Conservation (phyloP, 2,797 vertebrate species). For the Chelidonichthys spinosus region DNA sequence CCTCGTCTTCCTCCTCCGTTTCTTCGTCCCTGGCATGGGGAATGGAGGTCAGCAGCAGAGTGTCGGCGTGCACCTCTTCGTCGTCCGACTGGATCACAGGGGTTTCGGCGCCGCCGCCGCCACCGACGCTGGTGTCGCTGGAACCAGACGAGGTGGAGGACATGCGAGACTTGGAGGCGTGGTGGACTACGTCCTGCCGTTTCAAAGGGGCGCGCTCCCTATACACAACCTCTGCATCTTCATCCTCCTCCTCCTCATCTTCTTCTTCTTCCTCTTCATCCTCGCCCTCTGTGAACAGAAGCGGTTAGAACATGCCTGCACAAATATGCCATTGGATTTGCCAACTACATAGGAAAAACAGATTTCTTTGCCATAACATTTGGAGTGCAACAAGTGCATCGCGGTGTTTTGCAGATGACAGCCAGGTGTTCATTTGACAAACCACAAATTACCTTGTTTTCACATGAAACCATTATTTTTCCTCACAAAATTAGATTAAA, state of each 20-base stretch:
- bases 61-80: conserved; percentile 88
- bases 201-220: conserved; percentile 81
- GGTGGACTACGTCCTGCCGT: conserved; percentile 57
- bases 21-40: conserved; percentile 75
- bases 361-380: too few species aligned
- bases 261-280: conserved; percentile 71
- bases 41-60: conserved; percentile 74
- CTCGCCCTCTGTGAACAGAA: conserved; percentile 59
- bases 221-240: conserved; percentile 76
- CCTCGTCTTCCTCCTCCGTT: conserved; percentile 77
- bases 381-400: too few species aligned
- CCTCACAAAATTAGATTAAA: too few species aligned
- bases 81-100: conserved; percentile 92
- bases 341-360: too few species aligned
- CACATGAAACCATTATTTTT: too few species aligned
- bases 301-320: conserved; percentile 7
- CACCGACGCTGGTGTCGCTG: conserved; percentile 85
- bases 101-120: conserved; percentile 86
- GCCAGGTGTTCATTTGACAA: too few species aligned
- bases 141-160: conserved; percentile 89
- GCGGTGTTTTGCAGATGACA: too few species aligned
- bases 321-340: not conserved
- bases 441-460: too few species aligned
- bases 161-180: conserved; percentile 82
- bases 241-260: conserved; percentile 73